phyloP scores from a whole-genome alignment of 2,113 vertebrate genomes.

The Semnornis frantzii region DNA sequence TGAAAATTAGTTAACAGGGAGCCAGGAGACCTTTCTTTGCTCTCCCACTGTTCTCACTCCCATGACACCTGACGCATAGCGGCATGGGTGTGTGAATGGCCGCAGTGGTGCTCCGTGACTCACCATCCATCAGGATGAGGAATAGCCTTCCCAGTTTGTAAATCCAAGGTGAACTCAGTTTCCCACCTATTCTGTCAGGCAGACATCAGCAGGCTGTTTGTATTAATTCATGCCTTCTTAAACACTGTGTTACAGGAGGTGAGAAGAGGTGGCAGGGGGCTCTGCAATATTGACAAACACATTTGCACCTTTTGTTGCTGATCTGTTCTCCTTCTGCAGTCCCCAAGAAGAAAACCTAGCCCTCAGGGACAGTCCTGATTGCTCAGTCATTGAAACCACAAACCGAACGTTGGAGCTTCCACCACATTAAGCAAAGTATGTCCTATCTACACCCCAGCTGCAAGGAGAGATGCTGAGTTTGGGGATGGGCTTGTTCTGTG shows the following conservation, averaged over 20 bases:
- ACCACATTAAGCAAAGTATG: constrained; percentile 32
- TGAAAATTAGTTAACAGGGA: constrained; percentile 74
- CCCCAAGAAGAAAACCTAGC: background rate
- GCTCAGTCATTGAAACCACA: constrained; percentile 3
- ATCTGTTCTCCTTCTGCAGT: background rate
- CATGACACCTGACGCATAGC: constrained; percentile 69
- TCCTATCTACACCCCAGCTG: constrained; percentile 48
- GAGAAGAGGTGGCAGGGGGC: background rate
- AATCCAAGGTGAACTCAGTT: constrained; percentile 73
- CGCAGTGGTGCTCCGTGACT: constrained; percentile 68
- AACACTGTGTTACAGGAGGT: background rate
- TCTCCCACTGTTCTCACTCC: constrained; percentile 80
- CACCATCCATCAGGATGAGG: constrained; percentile 75
- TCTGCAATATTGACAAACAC: constrained; percentile 57
- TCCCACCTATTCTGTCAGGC: constrained; percentile 71
- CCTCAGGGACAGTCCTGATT: background rate
- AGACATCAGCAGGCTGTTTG: constrained; percentile 69
- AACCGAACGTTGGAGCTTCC: constrained; percentile 61
- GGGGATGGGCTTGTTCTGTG: background rate
- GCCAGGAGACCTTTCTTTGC: constrained; percentile 66
- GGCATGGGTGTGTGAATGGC: constrained; percentile 51
- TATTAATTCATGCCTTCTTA: constrained; percentile 66
- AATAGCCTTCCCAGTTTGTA: constrained; percentile 78
- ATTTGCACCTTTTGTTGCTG: constrained; percentile 33
- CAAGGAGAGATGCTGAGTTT: constrained; percentile 48